These are phyloP conservation scores for Neolamprologus brichardi DNA, from an alignment of 2,113 vertebrate genomes.

Conservation along the genomic window DNA sequence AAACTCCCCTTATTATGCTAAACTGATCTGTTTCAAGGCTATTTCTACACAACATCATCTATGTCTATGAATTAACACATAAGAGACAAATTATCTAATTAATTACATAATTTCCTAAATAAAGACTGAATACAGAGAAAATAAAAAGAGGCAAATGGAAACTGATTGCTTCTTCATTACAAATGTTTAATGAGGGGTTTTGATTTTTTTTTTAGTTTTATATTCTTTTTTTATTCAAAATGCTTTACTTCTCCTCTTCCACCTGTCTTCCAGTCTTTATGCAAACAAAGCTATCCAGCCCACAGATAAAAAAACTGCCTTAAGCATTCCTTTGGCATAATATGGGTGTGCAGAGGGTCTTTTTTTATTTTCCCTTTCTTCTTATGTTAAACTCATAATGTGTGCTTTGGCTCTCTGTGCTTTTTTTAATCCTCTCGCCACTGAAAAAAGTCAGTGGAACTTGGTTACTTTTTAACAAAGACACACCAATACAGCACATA, in stretches of 20 bases:
- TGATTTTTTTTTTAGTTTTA: neutral
- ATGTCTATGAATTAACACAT: neutral
- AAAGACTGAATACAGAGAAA: neutral
- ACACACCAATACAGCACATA: constrained; percentile 4
- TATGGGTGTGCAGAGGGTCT: neutral
- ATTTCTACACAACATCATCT: neutral
- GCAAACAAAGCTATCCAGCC: neutral
- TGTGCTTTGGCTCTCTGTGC: neutral
- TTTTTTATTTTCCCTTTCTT: neutral
- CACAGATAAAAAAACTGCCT: neutral
- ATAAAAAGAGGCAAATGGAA: neutral
- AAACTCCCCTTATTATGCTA: neutral
- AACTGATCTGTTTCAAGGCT: neutral
- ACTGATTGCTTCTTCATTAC: neutral
- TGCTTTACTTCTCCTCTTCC: neutral
- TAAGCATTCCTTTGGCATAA: neutral
- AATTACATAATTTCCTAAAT: neutral
- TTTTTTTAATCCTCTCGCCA: neutral
- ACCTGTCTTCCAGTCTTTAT: neutral
- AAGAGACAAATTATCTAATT: neutral
- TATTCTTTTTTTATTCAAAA: neutral
- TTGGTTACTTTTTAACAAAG: constrained; percentile 28
- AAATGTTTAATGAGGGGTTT: neutral
- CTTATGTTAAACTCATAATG: neutral
- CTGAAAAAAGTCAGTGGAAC: neutral